Evolutionary conservation across 2,797 vertebrate genomes (phyloP), one percentile per base, ranked within the genome.

Genomic region (Chelon auratus): DNA sequence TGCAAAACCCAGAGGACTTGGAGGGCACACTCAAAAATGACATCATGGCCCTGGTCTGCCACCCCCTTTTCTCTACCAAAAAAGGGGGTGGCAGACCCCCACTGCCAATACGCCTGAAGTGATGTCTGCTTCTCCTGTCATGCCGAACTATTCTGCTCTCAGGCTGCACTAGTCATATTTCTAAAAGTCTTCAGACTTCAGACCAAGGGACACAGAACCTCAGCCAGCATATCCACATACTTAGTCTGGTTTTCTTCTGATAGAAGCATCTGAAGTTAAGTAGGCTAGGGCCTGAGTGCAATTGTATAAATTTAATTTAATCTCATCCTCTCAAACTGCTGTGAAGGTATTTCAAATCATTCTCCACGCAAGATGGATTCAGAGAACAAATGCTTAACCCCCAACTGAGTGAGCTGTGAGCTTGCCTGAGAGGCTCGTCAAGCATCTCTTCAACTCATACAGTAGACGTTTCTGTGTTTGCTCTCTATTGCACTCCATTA

Each of bases 91-190:
- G 30, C 30, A 33, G 30, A 77, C 62, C 53, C 45, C 43, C 68
- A 56, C 66, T 67, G 66, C 40, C 54, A 75, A 65, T 68, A 71
- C 66, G 75, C 62, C 60, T 59, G 51, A 43, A 68, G 62, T 78
- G 74, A 65, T 48, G 72, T 72, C 60, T 77, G 54, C 52, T 78
- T 82, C 64, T 72, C 37, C 57, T 78, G 64, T 80, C 84, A 62
- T 9, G 62, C 47, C 74, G 68, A 72, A 68, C 62, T 70, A 54
- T 68, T 77, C 53, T 75, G 42, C 57, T 67, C 78, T 74, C 80
- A 77, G n/a, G 84, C 59, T 53, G 56, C 73, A 81, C 77, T 67
- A 81, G 69, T 83, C 52, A 72, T 50, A 36, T 78, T 68, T n/a
- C 4, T 75, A 47, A 62, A 74, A 57, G 68, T 70, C 77, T 77